phyloP scores from a whole-genome alignment of 2,797 vertebrate species.

The Apogon hyalosoma region DNA sequence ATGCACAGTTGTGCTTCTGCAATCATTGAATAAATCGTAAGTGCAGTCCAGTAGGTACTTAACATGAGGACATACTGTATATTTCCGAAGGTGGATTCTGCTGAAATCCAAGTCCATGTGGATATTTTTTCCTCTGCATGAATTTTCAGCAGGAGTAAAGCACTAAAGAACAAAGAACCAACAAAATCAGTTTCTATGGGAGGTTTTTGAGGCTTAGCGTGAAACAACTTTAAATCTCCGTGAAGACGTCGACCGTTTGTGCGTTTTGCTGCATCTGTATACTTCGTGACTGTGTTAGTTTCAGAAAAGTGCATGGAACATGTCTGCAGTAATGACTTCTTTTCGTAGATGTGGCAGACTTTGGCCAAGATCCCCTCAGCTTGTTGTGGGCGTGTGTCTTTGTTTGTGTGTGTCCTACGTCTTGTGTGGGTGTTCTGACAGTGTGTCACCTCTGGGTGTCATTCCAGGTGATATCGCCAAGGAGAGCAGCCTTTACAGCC shows the following conservation, averaged over 20 bases:
- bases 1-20: too few relatives aligned
- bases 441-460: conserved; percentile 79
- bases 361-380: conserved; percentile 37
- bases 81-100: too few relatives aligned
- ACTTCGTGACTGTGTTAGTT: conserved; percentile 17
- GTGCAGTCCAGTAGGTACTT: too few relatives aligned
- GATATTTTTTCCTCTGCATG: too few relatives aligned
- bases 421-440: conserved; percentile 61
- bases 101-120: too few relatives aligned
- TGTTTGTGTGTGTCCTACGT: conserved; percentile 19
- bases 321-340: conserved; percentile 67
- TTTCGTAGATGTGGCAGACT: conserved; percentile 50
- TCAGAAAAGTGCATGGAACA: conserved; percentile 37
- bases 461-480: conserved; percentile 70
- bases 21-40: too few relatives aligned
- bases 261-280: conserved; percentile 11
- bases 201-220: too few relatives aligned
- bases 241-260: neutral
- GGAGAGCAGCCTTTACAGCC: conserved; percentile 72
- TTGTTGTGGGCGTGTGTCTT: conserved; percentile 38
- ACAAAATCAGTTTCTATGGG: too few relatives aligned
- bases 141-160: too few relatives aligned
- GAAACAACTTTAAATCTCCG: neutral
- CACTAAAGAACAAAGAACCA: too few relatives aligned
- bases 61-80: too few relatives aligned